Base-by-base conservation (phyloP, 2,888 invertebrate species). In the Pediacus dermestoides region DNA sequence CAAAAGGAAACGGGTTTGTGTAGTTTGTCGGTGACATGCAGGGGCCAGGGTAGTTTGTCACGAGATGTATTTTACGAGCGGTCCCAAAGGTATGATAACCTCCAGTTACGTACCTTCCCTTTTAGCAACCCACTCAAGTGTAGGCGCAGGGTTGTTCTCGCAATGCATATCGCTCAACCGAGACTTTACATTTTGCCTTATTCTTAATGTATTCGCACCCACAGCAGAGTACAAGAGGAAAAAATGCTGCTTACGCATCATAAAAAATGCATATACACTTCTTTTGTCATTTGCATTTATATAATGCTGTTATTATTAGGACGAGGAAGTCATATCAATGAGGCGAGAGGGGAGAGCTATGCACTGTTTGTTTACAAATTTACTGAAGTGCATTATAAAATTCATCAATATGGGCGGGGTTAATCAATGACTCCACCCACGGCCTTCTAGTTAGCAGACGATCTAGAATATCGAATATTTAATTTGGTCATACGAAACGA, bases 31-130 rank as follows among this genome's bases (percentile, higher is more conserved):
- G 37, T 33, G 34, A 35, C 36, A 37, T 37, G 34, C 38, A 27
- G 36, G n/a, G 37, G 41, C 35, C 30, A 45, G 54, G 52, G 54
- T 55, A 63, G 61, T 68, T 68, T 66, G 67, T 67, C 67, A 66
- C 64, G 61, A 60, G 65, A 64, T 61, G 63, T 67, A 56, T 66
- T 69, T 70, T 70, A 70, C 67, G 68, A 67, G 61, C 61, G 53
- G 63, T 68, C 70, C 68, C 68, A 50, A 52, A 64, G 68, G 68
- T 66, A 61, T 62, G 61, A 66, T 68, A 68, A 68, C 68, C 67
- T 68, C 60, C 65, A 53, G 65, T 66, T 68, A 68, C 66, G 63
- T 63, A 66, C 64, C 62, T 67, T 68, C 67, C 65, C 67, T 68
- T 66, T 68, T 66, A 68, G 67, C 58, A 57, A 58, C 58, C 57